Base-by-base conservation (phyloP, 2,797 vertebrate species). In the Arvicola amphibius region DNA sequence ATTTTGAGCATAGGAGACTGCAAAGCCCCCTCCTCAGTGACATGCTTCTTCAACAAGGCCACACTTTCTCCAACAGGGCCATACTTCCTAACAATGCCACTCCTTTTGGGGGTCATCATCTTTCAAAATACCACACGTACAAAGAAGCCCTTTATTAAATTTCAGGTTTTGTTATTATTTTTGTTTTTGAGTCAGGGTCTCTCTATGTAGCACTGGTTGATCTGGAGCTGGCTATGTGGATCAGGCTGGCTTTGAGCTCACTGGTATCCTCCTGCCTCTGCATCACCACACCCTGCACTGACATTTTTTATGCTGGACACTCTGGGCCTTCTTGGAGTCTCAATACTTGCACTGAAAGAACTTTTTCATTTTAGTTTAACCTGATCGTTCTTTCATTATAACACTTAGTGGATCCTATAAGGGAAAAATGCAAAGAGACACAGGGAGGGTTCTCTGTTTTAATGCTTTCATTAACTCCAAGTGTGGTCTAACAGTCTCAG, bases 341-440 rank as follows among this genome's bases (percentile, higher is more conserved):
- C 46, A 79, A 3, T 51, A 76, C 65, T 97, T 65, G 32, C 51
- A 84, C 5, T 73, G 48, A 87, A 86, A 92, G 83, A 43, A 92
- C 29, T 84, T 88, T 59, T 27, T 84, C 51, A 37, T 92, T 88
- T 46, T 85, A 53, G 10, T 73, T 91, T 90, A 87, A 92, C 6
- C 59, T 63, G 6, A 71, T 65, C 77, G 23, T 74, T 79, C 46
- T 89, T 93, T 84, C 14, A 37, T 37, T 89, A 43, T 89, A 10
- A 80, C 80, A 96, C 73, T 32, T 85, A 91, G 53, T 40, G 32
- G 77, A 80, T 61, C 46, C n/a, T 59, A 21, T 65, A 85, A 94
- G 83, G 73, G 40, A 69, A 91, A 95, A 89, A 71, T 63, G 95
- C 69, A 89, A 37, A 67, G 48, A 92, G 61, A 88, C 56, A 67